phyloP scores from a whole-genome alignment of 2,888 invertebrate genomes.

The Electrophaes corylata region DNA sequence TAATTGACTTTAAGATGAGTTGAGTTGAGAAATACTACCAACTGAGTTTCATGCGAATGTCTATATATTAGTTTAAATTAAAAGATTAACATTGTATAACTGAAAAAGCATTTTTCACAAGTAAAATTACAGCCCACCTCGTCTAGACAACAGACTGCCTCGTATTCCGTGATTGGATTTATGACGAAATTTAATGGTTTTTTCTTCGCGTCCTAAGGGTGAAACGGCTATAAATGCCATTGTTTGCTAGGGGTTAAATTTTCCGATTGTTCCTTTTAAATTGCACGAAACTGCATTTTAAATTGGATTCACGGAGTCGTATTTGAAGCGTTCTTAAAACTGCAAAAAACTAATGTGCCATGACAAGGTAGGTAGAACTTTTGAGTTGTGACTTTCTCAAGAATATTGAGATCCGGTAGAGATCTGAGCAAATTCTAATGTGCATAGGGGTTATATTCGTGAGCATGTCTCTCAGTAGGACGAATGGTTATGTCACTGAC shows the following conservation, averaged over 20 bases:
- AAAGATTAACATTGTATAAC: too few relatives aligned
- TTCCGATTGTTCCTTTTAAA: neutral
- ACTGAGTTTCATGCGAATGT: too few relatives aligned
- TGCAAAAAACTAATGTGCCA: neutral
- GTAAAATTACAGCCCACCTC: slow-evolving; percentile 9
- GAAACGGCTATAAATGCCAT: slow-evolving; percentile 7
- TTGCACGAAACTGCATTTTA: slow-evolving; percentile 1
- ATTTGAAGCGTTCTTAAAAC: neutral
- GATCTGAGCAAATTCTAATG: neutral
- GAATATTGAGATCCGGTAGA: too few relatives aligned
- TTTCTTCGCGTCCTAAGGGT: slow-evolving; percentile 15
- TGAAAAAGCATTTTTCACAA: neutral
- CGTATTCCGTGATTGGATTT: slow-evolving; percentile 18
- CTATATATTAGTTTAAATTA: too few relatives aligned
- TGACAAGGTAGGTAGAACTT: neutral
- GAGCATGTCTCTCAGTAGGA: too few relatives aligned
- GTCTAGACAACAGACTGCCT: slow-evolving; percentile 19
- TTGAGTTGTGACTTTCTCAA: neutral
- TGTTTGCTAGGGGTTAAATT: slow-evolving; percentile 9
- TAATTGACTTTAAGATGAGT: too few relatives aligned
- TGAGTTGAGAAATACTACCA: too few relatives aligned
- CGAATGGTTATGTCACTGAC: too few relatives aligned
- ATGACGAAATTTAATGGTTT: slow-evolving; percentile 13
- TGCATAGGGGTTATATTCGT: too few relatives aligned
- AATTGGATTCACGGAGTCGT: neutral